Base-by-base conservation (phyloP, 1,140 invertebrate genomes). In the Drosophila bifasciata region DNA sequence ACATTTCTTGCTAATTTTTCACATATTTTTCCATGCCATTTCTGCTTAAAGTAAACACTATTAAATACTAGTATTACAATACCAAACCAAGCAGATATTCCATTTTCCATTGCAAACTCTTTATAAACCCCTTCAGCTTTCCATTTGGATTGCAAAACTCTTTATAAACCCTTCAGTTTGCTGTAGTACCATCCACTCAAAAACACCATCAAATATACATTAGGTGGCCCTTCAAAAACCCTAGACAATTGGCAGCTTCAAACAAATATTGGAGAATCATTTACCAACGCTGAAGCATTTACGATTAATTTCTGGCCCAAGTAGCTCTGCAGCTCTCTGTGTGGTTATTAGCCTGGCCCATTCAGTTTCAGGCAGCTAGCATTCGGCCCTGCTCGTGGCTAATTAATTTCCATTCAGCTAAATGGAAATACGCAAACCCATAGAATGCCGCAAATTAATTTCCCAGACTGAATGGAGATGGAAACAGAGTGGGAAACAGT, bases 361-460 rank as follows among this genome's bases (percentile, higher is more conserved):
- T 17, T 44, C 43, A 44, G 43, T 3, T 3, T 7, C 32, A 36
- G 44, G 44, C 67, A 71, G 51, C 19, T 41, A 39, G 57, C 67
- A 51, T 63, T 83, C 62, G 64, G 32, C 62, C 32, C 43, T 53
- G 49, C n/a, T n/a, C 45, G 79, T 53, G 53, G 80, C 76, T 85
- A 84, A 84, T 84, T 84, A 84, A 85, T 84, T 85, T 85, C 56
- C 67, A 85, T 84, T 84, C 76, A 84, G 49, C 49, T 59, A 53
- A 56, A 73, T 67, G 64, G 66, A 46, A 85, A 79, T 76, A 53
- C 72, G 53, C 19, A 50, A 55, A 48, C 57, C 57, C 44, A 56
- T 48, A 52, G 32, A 72, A 56, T 32, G 40, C 44, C 57, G 58
- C 68, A 72, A 62, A 70, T 73, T 62, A 50, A 67, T 61, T 44